phyloP scores from a whole-genome alignment of 1,140 invertebrate genomes.

The Trissolcus basalis region DNA sequence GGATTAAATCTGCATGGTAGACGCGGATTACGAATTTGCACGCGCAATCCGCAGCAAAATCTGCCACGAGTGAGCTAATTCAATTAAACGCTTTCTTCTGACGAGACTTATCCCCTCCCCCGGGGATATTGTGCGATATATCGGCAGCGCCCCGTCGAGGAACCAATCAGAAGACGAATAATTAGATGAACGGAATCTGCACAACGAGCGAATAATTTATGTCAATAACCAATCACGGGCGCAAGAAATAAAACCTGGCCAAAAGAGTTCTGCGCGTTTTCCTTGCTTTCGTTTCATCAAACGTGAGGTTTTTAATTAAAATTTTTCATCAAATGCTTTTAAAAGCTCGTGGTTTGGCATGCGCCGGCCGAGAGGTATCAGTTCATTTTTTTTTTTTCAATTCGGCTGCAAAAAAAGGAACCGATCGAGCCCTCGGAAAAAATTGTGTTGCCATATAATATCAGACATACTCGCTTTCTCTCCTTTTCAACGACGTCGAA shows the following conservation, averaged over 20 bases:
- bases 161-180: too few relatives aligned
- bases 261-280: conserved; percentile 12
- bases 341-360: conserved; percentile 34
- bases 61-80: conserved; percentile 46
- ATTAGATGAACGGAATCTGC: not conserved
- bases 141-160: conserved; percentile 2
- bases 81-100: conserved; percentile 54
- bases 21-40: conserved; percentile 59
- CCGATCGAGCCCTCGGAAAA: conserved; percentile 34
- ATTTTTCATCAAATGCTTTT: conserved; percentile 46
- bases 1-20: conserved; percentile 60
- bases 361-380: conserved; percentile 21
- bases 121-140: conserved; percentile 32
- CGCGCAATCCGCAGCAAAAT: conserved; percentile 52
- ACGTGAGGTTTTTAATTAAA: conserved; percentile 45
- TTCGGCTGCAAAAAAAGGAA: conserved; percentile 35
- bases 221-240: conserved; percentile 20
- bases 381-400: conserved; percentile 33
- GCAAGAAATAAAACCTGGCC: conserved; percentile 17
- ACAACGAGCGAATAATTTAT: conserved; percentile 30
- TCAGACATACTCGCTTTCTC: conserved; percentile 21
- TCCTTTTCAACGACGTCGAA: not conserved
- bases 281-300: conserved; percentile 37
- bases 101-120: conserved; percentile 19
- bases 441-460: conserved; percentile 43